Evolutionary conservation across 2,113 vertebrate genomes (phyloP).

Genomic region (Gambusia holbrooki): DNA sequence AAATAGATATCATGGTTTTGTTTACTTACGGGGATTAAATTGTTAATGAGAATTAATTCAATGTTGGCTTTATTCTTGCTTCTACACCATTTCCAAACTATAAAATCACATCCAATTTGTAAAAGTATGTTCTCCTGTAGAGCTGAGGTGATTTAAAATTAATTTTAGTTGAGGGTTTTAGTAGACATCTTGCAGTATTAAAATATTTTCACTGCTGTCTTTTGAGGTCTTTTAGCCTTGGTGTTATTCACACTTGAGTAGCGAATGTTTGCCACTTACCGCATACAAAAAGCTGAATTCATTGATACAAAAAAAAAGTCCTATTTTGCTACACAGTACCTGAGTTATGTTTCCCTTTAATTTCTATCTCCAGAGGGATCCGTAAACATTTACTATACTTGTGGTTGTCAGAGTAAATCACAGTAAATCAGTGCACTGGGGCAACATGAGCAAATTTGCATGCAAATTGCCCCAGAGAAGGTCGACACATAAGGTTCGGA

Average conservation of each 20-base stretch:
- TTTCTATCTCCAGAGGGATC: slow-evolving; percentile 64
- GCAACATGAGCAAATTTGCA: slow-evolving; percentile 67
- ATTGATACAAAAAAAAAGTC: slow-evolving; percentile 42
- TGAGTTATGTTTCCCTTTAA: slow-evolving; percentile 66
- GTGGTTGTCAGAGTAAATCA: slow-evolving; percentile 67
- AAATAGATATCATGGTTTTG: slow-evolving; percentile 2
- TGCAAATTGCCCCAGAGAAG: slow-evolving; percentile 67
- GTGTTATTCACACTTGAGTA: slow-evolving; percentile 20
- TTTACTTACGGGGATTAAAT: not conserved
- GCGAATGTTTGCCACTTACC: slow-evolving; percentile 33
- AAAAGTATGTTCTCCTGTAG: slow-evolving; percentile 16
- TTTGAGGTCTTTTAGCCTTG: slow-evolving; percentile 36
- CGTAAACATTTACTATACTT: slow-evolving; percentile 72
- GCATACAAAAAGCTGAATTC: slow-evolving; percentile 35
- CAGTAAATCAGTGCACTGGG: slow-evolving; percentile 64
- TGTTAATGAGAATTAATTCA: slow-evolving; percentile 23
- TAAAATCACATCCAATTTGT: slow-evolving; percentile 38
- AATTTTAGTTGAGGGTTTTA: slow-evolving; percentile 39
- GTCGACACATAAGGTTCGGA: slow-evolving; percentile 52
- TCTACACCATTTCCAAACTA: slow-evolving; percentile 27
- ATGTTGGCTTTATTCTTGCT: slow-evolving; percentile 4
- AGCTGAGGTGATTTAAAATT: slow-evolving; percentile 27
- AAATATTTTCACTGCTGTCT: slow-evolving; percentile 35
- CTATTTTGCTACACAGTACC: slow-evolving; percentile 45
- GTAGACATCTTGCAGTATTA: slow-evolving; percentile 39